Base-by-base conservation (phyloP, 2,113 vertebrate genomes). In the Nothoprocta perdicaria region DNA sequence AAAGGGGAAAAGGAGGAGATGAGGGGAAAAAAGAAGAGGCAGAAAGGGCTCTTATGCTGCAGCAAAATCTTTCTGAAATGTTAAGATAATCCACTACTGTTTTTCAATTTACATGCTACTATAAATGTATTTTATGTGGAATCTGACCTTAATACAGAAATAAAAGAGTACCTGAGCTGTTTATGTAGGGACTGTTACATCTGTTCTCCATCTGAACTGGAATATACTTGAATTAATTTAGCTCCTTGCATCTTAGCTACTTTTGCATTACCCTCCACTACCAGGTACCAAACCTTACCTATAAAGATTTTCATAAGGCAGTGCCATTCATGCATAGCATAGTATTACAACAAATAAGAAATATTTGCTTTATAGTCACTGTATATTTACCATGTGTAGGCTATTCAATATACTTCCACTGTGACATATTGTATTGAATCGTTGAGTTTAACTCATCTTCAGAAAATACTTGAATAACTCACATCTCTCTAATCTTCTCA, bases 251-350 rank as follows among this genome's bases (percentile, higher is more conserved):
- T 71, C 66, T 94, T 69, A 77, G n/a, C 23, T 66, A 43, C 27
- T 84, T 89, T 79, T 85, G 43, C 29, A 24, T 89, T 74, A 33
- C 82, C 24, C 18, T 91, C 77, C n/a, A 91, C 40, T 60, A 84
- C 52, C 65, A 62, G 33, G 77, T 90, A 68, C 43, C 68, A 86
- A n/a, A 58, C 48, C 17, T 18, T 80, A 76, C 52, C 52, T 84
- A 94, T 2, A 12, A 95, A 46, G 35, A 55, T 94, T 89, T 89
- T 80, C 90, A 62, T 92, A 94, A 93, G 78, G 90, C 65, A 82
- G 16, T 17, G 85, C 10, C 46, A 66, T 83, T 90, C 33, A 72
- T 80, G 15, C 63, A 76, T 96, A 85, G 66, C 41, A 63, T 23
- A 61, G 1, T n/a, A 83, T 40, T 88, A 57, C 33, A 65, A 80